These are phyloP conservation scores for Thripadectes ignobilis DNA, from an alignment of 2,797 vertebrate species.

Conservation along the genomic window DNA sequence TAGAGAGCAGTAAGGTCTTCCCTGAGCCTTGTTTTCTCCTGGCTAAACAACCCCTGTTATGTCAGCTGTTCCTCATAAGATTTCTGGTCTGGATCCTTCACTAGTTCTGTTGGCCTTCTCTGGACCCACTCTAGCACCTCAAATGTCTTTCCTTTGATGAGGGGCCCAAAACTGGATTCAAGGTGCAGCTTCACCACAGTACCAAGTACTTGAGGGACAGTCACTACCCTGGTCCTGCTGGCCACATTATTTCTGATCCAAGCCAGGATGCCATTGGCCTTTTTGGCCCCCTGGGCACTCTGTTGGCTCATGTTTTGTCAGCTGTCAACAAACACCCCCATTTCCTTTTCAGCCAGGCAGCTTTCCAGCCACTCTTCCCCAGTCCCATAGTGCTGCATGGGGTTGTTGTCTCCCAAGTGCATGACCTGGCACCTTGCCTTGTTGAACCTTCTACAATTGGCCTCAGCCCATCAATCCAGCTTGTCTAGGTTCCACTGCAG, in stretches of 20 bases:
- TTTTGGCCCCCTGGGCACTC: neutral
- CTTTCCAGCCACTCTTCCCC: neutral
- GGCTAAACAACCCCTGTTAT: neutral
- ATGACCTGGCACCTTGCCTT: neutral
- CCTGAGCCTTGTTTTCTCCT: neutral
- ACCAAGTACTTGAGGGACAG: fast-evolving
- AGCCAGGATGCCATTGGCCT: neutral
- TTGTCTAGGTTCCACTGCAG: neutral
- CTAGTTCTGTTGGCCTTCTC: neutral
- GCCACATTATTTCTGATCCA: neutral
- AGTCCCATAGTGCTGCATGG: no score
- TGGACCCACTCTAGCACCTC: neutral
- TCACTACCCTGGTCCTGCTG: neutral
- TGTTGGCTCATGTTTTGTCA: neutral
- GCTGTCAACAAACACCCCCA: neutral
- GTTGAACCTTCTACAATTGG: neutral
- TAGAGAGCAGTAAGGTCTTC: neutral
- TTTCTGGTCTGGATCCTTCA: neutral
- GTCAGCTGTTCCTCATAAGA: neutral
- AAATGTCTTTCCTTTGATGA: neutral
- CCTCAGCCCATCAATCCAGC: neutral
- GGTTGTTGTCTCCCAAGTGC: neutral
- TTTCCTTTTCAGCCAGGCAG: neutral
- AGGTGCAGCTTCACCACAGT: neutral
- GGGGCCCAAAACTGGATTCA: neutral